phyloP scores from a whole-genome alignment of 2,888 invertebrate species.

The Corbicula japonica region DNA sequence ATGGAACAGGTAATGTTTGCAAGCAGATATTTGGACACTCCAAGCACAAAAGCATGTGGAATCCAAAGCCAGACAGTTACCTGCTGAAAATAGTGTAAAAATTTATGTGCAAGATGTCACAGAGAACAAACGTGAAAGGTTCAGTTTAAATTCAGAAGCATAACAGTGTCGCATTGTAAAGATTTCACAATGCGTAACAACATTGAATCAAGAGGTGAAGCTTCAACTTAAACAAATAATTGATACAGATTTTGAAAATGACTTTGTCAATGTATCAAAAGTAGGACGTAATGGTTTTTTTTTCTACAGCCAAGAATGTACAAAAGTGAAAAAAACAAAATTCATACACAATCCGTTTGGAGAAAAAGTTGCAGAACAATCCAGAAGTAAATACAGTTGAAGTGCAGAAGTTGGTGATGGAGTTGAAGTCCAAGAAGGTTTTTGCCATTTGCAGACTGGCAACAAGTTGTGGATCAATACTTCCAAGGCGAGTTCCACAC shows the following conservation, averaged over 20 bases:
- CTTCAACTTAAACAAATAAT: background rate
- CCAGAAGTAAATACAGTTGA: slow-evolving; percentile 18
- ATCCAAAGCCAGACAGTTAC: background rate
- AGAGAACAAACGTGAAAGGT: slow-evolving; percentile 1
- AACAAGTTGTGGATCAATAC: background rate
- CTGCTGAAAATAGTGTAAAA: background rate
- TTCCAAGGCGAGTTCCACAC: background rate
- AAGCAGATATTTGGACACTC: slow-evolving; percentile 55
- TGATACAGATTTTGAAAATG: background rate
- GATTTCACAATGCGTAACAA: background rate
- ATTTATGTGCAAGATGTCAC: background rate
- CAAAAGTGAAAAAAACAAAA: slow-evolving; percentile 39
- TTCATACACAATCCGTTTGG: slow-evolving; percentile 37
- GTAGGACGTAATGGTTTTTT: slow-evolving; percentile 40
- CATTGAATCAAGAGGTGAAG: background rate
- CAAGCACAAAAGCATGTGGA: slow-evolving; percentile 49
- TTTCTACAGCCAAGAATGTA: slow-evolving; percentile 30
- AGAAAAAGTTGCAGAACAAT: background rate
- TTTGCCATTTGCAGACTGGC: background rate
- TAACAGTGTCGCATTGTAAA: background rate
- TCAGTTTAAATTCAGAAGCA: background rate
- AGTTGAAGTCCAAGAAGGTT: background rate
- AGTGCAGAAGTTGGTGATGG: slow-evolving; percentile 5
- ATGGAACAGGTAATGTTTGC: slow-evolving; percentile 64
- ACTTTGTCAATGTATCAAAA: slow-evolving; percentile 26